Percentiles rank a stretch among this genome's conserved stretches.
Evolutionary conservation across 2,113 vertebrate species (phyloP).

Genomic region (Meleagris gallopavo): DNA sequence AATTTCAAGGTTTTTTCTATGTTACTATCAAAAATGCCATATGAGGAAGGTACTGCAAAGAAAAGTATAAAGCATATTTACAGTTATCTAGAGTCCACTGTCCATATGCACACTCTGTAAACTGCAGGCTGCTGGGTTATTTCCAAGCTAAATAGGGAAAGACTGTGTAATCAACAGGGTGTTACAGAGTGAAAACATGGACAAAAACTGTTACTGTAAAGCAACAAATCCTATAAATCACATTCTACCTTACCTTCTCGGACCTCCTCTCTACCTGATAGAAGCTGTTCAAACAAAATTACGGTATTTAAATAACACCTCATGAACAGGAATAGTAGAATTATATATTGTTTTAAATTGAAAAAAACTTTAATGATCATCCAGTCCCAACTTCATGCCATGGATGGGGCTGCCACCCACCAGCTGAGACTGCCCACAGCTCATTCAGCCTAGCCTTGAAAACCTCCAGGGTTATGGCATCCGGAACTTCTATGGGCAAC

Average conservation of each 20-base stretch:
- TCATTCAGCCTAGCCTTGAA: not conserved
- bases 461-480: not conserved
- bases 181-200: not conserved
- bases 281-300: not conserved
- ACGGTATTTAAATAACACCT: not conserved
- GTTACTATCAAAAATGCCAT: not conserved
- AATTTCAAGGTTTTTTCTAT: not conserved
- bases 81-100: not conserved
- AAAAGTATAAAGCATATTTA: not conserved
- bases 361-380: not conserved
- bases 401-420: not conserved
- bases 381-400: not conserved
- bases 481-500: not conserved
- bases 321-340: not conserved
- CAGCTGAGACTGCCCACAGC: not conserved
- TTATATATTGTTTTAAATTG: not conserved
- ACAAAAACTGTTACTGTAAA: not conserved
- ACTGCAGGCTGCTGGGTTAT: not conserved
- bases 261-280: not conserved
- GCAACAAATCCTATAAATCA: not conserved
- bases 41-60: not conserved
- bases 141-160: not conserved
- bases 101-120: not conserved
- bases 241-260: not conserved
- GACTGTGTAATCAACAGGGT: not conserved